A percentile compares a stretch with the other conserved stretches of the same genome.
These are phyloP conservation scores for Sebastes variabilis DNA, from an alignment of 2,797 vertebrate species.

Conservation along the genomic window DNA sequence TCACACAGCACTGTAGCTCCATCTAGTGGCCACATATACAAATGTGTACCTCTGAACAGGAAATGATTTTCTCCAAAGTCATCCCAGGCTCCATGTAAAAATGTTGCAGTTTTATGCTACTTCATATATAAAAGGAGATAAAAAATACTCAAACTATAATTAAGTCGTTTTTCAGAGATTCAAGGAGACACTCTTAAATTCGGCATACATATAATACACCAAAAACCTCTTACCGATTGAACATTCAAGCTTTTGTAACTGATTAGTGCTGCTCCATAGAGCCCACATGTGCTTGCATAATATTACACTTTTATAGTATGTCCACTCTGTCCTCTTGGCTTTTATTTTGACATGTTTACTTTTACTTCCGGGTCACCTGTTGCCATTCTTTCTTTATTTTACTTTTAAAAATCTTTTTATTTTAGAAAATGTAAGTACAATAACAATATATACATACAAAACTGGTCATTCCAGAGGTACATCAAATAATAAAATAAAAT, in stretches of 20 bases:
- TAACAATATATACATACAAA: too few relatives aligned
- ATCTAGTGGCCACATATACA: conserved; percentile 31
- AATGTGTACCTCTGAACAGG: neutral
- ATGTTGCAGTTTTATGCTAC: neutral
- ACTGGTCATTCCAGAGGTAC: too few relatives aligned
- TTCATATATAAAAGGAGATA: rapidly evolving
- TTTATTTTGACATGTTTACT: too few relatives aligned
- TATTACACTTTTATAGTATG: too few relatives aligned
- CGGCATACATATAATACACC: neutral
- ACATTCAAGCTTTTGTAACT: neutral
- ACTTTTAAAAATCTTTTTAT: too few relatives aligned
- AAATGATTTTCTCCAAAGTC: neutral
- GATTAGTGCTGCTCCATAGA: neutral
- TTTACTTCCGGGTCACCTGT: too few relatives aligned
- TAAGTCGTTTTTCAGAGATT: rapidly evolving
- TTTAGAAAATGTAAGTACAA: too few relatives aligned
- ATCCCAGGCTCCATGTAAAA: neutral
- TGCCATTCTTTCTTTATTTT: too few relatives aligned
- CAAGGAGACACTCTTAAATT: neutral
- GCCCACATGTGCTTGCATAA: too few relatives aligned
- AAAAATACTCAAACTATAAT: rapidly evolving
- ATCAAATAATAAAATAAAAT: too few relatives aligned
- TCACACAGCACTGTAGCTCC: neutral
- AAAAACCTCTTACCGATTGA: neutral
- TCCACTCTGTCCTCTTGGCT: too few relatives aligned